These are phyloP conservation scores for Bombycilla garrulus DNA, from an alignment of 2,113 vertebrate genomes.

Conservation along the genomic window DNA sequence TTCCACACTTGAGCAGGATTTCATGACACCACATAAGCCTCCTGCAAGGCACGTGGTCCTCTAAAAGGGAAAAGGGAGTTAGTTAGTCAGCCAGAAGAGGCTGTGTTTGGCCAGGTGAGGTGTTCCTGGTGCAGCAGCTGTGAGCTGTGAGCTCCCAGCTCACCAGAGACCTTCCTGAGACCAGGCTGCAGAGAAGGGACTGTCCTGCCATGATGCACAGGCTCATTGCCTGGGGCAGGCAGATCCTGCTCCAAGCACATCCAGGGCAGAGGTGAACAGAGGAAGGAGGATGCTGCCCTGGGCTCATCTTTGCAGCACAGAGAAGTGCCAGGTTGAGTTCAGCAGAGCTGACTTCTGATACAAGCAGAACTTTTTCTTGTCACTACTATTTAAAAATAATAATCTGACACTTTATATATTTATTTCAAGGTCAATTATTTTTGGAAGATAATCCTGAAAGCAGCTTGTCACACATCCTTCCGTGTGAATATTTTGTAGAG, in stretches of 20 bases:
- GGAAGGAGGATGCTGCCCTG: not conserved
- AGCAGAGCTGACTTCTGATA: not conserved
- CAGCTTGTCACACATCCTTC: not conserved
- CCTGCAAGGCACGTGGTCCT: not conserved
- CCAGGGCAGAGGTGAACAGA: not conserved
- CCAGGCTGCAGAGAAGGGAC: not conserved
- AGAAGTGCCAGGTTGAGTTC: not conserved
- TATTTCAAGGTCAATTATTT: not conserved
- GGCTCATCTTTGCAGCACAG: not conserved
- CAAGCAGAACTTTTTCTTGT: not conserved
- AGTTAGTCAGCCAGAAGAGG: not conserved
- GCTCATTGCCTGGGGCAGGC: not conserved
- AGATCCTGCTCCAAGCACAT: accelerated
- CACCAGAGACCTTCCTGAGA: no score
- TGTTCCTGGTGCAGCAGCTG: not conserved
- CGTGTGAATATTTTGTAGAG: not conserved
- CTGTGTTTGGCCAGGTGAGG: not conserved
- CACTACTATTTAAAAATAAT: not conserved
- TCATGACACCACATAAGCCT: not conserved
- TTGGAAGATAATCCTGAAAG: not conserved
- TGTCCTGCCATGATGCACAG: not conserved
- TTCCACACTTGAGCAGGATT: not conserved
- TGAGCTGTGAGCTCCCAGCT: not conserved
- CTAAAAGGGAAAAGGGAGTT: not conserved
- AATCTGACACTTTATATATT: not conserved